Evolutionary conservation across 2,113 vertebrate species (phyloP), one percentile per base, ranked within the genome.

Genomic region (Poeciliopsis prolifica): DNA sequence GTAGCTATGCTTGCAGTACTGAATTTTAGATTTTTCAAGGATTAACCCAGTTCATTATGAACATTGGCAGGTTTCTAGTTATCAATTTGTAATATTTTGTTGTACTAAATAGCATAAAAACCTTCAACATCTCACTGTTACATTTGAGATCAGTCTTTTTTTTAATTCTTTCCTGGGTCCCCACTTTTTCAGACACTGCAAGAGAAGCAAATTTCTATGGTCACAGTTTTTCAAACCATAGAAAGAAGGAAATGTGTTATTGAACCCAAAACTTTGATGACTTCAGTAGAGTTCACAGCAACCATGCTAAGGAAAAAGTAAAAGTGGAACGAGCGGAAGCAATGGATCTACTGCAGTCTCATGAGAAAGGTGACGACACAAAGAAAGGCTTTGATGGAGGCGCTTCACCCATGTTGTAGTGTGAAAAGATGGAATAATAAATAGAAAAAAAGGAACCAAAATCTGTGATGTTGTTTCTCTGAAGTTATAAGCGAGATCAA

Each of bases 311-410:
- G 65, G 65, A 63, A 75, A 75, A 75, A 73, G 70, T 3, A 33
- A 62, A 74, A 77, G 17, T 64, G 68, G 65, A 51, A 72, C 72
- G 68, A 78, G 63, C 65, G 68, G 42, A 86, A 76, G 70, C 63
- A 83, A 80, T 63, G 29, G 72, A 79, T 85, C 44, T 30, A 75
- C 70, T 78, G 51, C 31, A 69, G 61, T 81, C 70, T 77, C 71
- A 40, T 0, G 78, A 70, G 78, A 61, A 79, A 63, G 75, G 78
- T 76, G 79, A 75, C 4, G 67, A 68, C 73, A 73, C n/a, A 5
- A 51, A 35, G 77, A 85, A 82, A 72, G 61, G 66, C 76, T 84
- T 85, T 79, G 75, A 88, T 79, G 63, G 69, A 72, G 68, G 74
- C 75, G 74, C 72, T 77, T 79, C 40, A 61, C 68, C 65, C 48